Evolutionary conservation across 2,888 invertebrate species (phyloP), one percentile per base, ranked within the genome.

Genomic region (Papilio protenor): DNA sequence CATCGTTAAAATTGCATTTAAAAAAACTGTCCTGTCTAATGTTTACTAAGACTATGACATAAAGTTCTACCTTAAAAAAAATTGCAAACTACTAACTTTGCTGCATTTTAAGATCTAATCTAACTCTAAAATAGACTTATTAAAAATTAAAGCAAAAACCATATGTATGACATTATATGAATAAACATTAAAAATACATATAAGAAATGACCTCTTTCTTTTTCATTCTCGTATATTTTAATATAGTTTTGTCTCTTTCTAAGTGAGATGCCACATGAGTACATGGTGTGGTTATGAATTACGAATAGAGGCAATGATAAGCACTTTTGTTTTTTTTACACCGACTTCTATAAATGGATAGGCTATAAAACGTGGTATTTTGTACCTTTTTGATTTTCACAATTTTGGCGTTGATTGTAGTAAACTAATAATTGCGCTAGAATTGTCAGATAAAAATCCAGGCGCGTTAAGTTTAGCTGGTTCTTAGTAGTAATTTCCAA

Each of bases 131-230:
- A 57, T 27, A 61, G 6, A 33, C 16, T 27, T 64, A 64, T 33
- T 64, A 16, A 33, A 64, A 33, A 33, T 64, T 64, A 64, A 64
- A 64, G 64, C 64, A 64, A 61, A 61, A 27, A 61, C 27, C 61
- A 61, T 61, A 61, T 14, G 23, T 61, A 27, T 27, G 27, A 61
- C 61, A 27, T 57, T 57, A 57, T 21, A 57, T 21, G n/a, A n/a
- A 21, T 10, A 57, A 57, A 21, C 14, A n/a, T 1, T 16, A 18
- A 52, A 52, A 18, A 52, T 52, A 47, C 14, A 1, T 47, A 47
- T 47, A 14, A 5, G 16, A 57, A 57, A 57, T 57, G 57, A 21
- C 57, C 57, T 57, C 11, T 18, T 1, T 18, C n/a, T 59, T 14
- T 23, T 1, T 23, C 23, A 23, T 4, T 59, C 21, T 59, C 23